A percentile compares a stretch with the other conserved stretches of the same genome.
Conservation (phyloP, 1,140 invertebrate genomes). For the Neotoxoptera formosana region DNA sequence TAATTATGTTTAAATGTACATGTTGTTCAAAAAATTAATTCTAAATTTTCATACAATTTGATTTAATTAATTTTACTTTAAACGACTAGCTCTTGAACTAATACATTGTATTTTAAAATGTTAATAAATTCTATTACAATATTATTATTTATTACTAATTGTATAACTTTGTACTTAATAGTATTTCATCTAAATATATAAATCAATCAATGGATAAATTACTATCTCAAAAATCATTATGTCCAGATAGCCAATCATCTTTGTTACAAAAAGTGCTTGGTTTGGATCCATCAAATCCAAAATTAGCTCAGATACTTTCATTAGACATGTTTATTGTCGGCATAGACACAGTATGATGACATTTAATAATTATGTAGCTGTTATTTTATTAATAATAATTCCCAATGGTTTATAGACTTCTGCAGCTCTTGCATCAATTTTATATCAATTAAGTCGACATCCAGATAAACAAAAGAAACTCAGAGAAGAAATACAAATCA, state of each 20-base stretch:
- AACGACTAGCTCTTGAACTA: no score
- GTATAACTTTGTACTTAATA: no score
- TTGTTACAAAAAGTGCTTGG: constrained; percentile 72
- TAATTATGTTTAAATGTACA: no score
- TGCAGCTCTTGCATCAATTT: constrained; percentile 76
- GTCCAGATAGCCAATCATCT: constrained; percentile 68
- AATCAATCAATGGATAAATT: constrained; percentile 65
- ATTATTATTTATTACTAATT: not conserved
- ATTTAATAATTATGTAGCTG: not conserved
- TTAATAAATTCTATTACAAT: no score
- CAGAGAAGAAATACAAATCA: constrained; percentile 73
- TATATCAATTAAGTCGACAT: constrained; percentile 82
- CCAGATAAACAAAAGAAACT: constrained; percentile 76
- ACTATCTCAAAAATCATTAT: constrained; percentile 64
- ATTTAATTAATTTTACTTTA: no score
- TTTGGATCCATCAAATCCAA: constrained; percentile 69
- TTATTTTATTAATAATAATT: not conserved
- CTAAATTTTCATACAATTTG: no score
- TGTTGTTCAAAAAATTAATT: no score
- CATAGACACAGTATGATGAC: constrained; percentile 78
- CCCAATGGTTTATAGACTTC: constrained; percentile 71
- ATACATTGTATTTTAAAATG: no score
- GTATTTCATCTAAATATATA: constrained; percentile 72
- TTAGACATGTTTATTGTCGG: constrained; percentile 87
- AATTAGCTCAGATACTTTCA: constrained; percentile 79